Evolutionary conservation across 2,797 vertebrate species (phyloP).

Genomic region (Calcarius lapponicus): DNA sequence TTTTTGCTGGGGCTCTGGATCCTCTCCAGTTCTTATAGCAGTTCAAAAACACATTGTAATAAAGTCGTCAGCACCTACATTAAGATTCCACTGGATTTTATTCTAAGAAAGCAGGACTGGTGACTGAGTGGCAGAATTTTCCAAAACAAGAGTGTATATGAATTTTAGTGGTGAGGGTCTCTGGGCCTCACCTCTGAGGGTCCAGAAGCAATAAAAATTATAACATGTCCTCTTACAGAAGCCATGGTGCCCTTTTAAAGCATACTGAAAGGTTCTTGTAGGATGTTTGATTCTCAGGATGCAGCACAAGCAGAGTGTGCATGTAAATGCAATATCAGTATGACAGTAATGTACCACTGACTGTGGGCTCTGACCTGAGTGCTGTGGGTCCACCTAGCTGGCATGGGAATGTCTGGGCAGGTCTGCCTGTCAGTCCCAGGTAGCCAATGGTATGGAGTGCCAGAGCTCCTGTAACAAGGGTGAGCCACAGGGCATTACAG

Average conservation of each 20-base stretch:
- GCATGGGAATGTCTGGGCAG: not conserved
- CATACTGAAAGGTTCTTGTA: not conserved
- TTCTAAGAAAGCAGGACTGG: not conserved
- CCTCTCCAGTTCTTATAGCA: not conserved
- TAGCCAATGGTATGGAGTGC: not conserved
- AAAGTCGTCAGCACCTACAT: not conserved
- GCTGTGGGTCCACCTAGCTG: accelerated
- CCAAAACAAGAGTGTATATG: not conserved
- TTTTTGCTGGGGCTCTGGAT: not conserved
- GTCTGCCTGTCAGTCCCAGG: not conserved
- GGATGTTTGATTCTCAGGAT: not conserved
- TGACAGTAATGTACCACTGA: not conserved
- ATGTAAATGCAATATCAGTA: not conserved
- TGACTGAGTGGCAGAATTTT: not conserved
- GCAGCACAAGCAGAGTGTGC: too few species aligned
- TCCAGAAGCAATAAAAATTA: not conserved
- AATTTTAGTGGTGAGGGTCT: not conserved
- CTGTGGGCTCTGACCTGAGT: not conserved
- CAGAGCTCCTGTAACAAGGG: not conserved
- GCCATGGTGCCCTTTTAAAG: not conserved
- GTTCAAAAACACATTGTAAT: not conserved
- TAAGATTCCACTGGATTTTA: not conserved
- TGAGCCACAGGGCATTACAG: accelerated
- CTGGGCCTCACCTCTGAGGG: not conserved
- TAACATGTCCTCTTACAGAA: not conserved